These are phyloP conservation scores for Bradysia coprophila DNA, from an alignment of 1,140 invertebrate species.

Conservation along the genomic window DNA sequence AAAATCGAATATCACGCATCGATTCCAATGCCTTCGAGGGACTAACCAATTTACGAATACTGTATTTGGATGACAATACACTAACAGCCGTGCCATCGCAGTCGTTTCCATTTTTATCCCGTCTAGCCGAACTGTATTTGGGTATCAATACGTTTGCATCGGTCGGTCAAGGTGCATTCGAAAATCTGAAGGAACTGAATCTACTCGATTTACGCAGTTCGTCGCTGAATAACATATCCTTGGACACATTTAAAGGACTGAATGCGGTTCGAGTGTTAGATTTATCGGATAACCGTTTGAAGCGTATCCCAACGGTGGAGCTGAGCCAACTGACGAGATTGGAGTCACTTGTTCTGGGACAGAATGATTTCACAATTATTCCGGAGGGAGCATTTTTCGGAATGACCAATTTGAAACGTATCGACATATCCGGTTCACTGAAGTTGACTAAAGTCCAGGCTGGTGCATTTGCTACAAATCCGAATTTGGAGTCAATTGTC, in stretches of 20 bases:
- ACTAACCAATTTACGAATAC: slow-evolving; percentile 44
- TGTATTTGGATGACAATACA: slow-evolving; percentile 66
- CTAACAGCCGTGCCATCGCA: slow-evolving; percentile 47
- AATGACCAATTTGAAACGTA: slow-evolving; percentile 42
- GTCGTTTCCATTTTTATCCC: slow-evolving; percentile 41
- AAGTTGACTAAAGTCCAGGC: slow-evolving; percentile 42
- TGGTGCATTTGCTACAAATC: slow-evolving; percentile 51
- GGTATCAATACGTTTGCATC: slow-evolving; percentile 53
- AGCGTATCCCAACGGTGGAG: slow-evolving; percentile 47
- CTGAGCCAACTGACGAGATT: slow-evolving; percentile 41
- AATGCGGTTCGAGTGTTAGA: slow-evolving; percentile 39
- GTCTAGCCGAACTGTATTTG: slow-evolving; percentile 59
- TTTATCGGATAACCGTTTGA: slow-evolving; percentile 54
- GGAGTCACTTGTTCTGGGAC: slow-evolving; percentile 58
- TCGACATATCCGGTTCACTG: slow-evolving; percentile 56
- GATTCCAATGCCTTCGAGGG: slow-evolving; percentile 56
- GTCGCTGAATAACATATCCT: slow-evolving; percentile 47
- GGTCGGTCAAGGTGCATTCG: slow-evolving; percentile 50
- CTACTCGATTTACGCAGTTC: slow-evolving; percentile 60
- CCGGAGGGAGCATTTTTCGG: slow-evolving; percentile 49
- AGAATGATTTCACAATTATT: slow-evolving; percentile 48
- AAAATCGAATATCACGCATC: slow-evolving; percentile 62
- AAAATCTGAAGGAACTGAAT: slow-evolving; percentile 47
- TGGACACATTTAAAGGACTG: slow-evolving; percentile 50
- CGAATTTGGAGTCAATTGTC: slow-evolving; percentile 54